phyloP scores from a whole-genome alignment of 2,888 invertebrate genomes.

The Erpobdella octoculata region DNA sequence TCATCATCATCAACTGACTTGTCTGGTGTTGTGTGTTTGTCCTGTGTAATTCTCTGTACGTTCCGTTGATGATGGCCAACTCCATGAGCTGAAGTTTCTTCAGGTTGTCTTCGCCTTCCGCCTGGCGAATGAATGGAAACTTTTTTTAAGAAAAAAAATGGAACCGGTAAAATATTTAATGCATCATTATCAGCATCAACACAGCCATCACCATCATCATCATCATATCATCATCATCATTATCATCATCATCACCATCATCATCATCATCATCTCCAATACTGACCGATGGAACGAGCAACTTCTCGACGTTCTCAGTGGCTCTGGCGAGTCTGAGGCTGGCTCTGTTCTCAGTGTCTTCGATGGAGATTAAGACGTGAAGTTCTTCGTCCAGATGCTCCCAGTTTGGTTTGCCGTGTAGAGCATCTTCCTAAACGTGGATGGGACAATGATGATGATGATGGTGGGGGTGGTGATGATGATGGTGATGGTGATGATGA shows the following conservation, averaged over 20 bases:
- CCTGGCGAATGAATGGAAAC: slow-evolving; percentile 68
- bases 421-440: slow-evolving; percentile 82
- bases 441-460: background rate
- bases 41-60: slow-evolving; percentile 60
- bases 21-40: background rate
- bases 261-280: background rate
- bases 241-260: background rate
- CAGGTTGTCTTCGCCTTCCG: slow-evolving; percentile 98
- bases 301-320: slow-evolving; percentile 92
- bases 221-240: slow-evolving; percentile 6
- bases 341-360: slow-evolving; percentile 94
- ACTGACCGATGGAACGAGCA: slow-evolving; percentile 81
- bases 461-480: background rate
- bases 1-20: slow-evolving; percentile 14
- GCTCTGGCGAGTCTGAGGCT: slow-evolving; percentile 88
- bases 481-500: background rate
- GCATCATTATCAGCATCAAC: background rate
- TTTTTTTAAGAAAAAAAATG: too few relatives aligned
- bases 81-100: slow-evolving; percentile 99
- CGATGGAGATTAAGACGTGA: slow-evolving; percentile 94
- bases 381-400: slow-evolving; percentile 97
- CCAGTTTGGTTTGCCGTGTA: slow-evolving; percentile 99
- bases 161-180: background rate
- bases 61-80: slow-evolving; percentile 98
- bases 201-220: slow-evolving; percentile 6